Percentiles rank a stretch among this genome's conserved stretches.
phyloP scores from a whole-genome alignment of 2,797 vertebrate genomes.

The Megalops cyprinoides region DNA sequence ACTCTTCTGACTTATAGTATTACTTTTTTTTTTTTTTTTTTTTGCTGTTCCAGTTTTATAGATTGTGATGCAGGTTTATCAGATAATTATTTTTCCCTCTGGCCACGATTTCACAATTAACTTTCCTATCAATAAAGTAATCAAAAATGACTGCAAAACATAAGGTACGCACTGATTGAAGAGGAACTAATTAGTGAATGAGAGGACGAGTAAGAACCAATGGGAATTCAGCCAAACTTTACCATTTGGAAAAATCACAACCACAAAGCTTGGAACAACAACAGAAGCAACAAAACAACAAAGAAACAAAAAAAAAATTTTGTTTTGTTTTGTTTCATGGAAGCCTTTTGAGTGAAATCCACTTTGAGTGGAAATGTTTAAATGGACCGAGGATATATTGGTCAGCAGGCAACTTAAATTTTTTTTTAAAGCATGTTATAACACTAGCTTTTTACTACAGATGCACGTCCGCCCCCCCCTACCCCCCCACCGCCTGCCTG shows the following conservation, averaged over 20 bases:
- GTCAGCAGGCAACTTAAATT: too few species aligned
- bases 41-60: not conserved
- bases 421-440: too few species aligned
- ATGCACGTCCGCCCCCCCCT: too few species aligned
- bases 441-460: too few species aligned
- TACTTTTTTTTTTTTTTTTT: not conserved
- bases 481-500: too few species aligned
- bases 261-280: not conserved
- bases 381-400: too few species aligned
- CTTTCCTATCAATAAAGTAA: not conserved
- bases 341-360: too few species aligned
- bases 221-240: conserved; percentile 25
- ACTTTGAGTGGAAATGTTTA: too few species aligned
- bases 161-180: not conserved
- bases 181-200: not conserved
- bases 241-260: conserved; percentile 44
- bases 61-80: too few species aligned
- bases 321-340: not conserved
- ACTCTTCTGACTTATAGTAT: not conserved
- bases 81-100: not conserved
- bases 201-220: not conserved
- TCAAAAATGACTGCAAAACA: not conserved
- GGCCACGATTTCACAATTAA: not conserved
- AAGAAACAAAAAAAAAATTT: too few species aligned
- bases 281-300: not conserved